Conservation (phyloP, 2,888 invertebrate species). For the Dryobota labecula region DNA sequence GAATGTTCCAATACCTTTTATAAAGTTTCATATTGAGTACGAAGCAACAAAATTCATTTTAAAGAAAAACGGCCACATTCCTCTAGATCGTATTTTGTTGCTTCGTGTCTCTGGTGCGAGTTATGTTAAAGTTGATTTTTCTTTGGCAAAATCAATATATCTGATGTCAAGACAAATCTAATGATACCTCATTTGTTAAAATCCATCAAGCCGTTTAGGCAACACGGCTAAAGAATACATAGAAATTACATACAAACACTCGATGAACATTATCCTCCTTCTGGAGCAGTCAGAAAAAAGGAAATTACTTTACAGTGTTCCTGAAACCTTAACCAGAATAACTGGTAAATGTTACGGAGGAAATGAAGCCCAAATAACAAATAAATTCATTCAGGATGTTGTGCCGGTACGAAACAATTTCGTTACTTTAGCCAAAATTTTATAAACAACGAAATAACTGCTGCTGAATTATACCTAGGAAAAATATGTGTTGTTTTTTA, state of each 20-base stretch:
- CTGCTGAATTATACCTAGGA: conserved; percentile 2
- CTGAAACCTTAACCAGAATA: not conserved
- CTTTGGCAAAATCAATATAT: too few relatives aligned
- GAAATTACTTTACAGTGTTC: conserved; percentile 17
- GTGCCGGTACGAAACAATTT: not conserved
- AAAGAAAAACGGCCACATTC: too few relatives aligned
- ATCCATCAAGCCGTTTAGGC: too few relatives aligned
- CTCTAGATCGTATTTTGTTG: too few relatives aligned
- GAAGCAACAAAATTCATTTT: too few relatives aligned
- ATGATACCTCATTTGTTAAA: too few relatives aligned
- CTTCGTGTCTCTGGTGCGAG: too few relatives aligned
- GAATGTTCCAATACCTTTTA: too few relatives aligned
- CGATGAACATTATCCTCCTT: not conserved
- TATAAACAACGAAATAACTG: conserved; percentile 2
- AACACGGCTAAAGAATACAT: not conserved
- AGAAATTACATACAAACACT: not conserved
- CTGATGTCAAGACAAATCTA: too few relatives aligned
- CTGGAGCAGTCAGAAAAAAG: not conserved
- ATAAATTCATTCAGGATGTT: conserved; percentile 45
- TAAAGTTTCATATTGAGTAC: too few relatives aligned
- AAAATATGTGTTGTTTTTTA: not conserved
- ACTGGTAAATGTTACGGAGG: conserved; percentile 12
- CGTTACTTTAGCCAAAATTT: conserved; percentile 14
- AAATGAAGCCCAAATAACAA: conserved; percentile 40
- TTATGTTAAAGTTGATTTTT: too few relatives aligned